Conservation (phyloP, 2,797 vertebrate genomes). For the Myotis planiceps region DNA sequence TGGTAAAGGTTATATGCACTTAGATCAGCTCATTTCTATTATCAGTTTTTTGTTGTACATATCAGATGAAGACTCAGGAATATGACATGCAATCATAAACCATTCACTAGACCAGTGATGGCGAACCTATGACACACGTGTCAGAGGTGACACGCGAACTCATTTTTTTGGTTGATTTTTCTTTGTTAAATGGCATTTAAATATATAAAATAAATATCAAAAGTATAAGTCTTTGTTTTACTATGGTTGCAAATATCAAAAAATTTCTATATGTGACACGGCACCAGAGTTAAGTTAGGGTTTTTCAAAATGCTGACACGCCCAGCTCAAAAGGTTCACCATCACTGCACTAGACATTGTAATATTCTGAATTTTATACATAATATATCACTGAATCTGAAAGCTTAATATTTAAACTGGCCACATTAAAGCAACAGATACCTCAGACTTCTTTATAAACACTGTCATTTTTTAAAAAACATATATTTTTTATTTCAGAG, state of each 20-base stretch:
- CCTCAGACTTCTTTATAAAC: constrained; percentile 26
- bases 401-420: constrained; percentile 10
- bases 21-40: not conserved
- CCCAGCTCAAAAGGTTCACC: too few relatives aligned
- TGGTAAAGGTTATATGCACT: not conserved
- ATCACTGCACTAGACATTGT: not conserved
- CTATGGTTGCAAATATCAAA: too few relatives aligned
- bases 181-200: too few relatives aligned
- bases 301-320: too few relatives aligned
- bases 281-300: too few relatives aligned
- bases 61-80: not conserved
- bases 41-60: not conserved
- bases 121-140: too few relatives aligned
- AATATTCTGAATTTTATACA: not conserved
- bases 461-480: not conserved
- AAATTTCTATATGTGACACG: too few relatives aligned
- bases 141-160: too few relatives aligned
- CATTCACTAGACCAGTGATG: not conserved
- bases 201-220: too few relatives aligned
- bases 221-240: too few relatives aligned
- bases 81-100: not conserved
- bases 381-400: not conserved
- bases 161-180: too few relatives aligned
- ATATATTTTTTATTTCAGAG: too few relatives aligned
- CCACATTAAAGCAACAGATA: constrained; percentile 3